These are phyloP conservation scores for Tyto alba DNA, from an alignment of 2,113 vertebrate genomes.

Conservation along the genomic window DNA sequence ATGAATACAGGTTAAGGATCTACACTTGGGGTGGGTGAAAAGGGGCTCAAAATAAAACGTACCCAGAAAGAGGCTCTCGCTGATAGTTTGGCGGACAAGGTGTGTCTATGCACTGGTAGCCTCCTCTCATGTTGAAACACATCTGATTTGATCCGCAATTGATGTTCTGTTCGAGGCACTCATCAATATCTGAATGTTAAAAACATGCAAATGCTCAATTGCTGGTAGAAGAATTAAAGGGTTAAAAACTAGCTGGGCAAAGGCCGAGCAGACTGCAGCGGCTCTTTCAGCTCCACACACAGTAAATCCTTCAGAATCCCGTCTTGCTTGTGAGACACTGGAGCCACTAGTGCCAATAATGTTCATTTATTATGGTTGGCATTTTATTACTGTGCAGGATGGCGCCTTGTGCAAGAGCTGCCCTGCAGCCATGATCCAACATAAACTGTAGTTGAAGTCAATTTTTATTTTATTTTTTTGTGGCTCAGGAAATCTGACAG, in stretches of 20 bases:
- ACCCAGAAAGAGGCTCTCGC: constrained; percentile 87
- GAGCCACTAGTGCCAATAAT: neutral
- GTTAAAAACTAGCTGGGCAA: neutral
- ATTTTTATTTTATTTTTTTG: neutral
- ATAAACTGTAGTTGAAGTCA: neutral
- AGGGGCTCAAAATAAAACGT: constrained; percentile 16
- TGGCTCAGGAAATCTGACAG: neutral
- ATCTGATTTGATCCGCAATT: constrained; percentile 87
- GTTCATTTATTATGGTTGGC: neutral
- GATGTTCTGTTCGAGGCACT: constrained; percentile 89
- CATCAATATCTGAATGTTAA: constrained; percentile 82
- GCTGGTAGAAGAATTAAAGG: neutral
- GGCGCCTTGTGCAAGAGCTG: neutral
- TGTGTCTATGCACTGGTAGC: constrained; percentile 92
- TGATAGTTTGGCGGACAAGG: constrained; percentile 92
- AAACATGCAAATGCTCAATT: neutral
- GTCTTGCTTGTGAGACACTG: neutral
- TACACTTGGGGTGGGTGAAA: neutral
- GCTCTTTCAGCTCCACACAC: neutral
- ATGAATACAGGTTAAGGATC: neutral
- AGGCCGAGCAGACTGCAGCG: neutral
- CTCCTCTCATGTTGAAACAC: constrained; percentile 97
- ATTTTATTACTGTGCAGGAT: neutral
- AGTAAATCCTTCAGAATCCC: neutral
- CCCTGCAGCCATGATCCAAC: neutral